phyloP scores from a whole-genome alignment of 2,888 invertebrate species.

The Machimus atricapillus region DNA sequence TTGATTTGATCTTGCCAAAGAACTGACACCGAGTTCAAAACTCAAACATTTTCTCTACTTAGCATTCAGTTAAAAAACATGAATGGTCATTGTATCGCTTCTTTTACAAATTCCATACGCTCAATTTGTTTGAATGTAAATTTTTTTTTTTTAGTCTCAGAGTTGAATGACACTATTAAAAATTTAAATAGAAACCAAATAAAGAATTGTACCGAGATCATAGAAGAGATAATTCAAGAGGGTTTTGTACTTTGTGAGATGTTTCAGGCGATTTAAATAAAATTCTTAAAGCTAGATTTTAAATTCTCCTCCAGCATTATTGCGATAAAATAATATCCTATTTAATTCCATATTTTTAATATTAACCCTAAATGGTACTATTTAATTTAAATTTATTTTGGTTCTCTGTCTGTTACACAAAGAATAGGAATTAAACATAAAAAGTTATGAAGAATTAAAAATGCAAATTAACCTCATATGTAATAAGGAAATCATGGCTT shows the following conservation, averaged over 20 bases:
- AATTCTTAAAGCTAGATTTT: too few species aligned
- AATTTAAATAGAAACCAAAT: not conserved
- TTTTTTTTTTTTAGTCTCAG: not conserved
- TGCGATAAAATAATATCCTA: too few species aligned
- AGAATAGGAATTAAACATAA: too few species aligned
- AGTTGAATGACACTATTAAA: not conserved
- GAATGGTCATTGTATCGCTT: not conserved
- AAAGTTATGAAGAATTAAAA: too few species aligned
- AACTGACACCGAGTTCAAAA: not conserved
- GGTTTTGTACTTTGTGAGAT: not conserved
- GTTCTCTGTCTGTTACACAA: too few species aligned
- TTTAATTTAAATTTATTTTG: too few species aligned
- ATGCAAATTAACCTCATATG: too few species aligned
- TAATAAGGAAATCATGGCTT: too few species aligned
- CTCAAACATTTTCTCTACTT: not conserved
- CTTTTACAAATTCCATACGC: not conserved
- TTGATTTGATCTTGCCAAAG: not conserved
- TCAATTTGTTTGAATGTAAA: not conserved
- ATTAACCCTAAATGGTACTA: too few species aligned
- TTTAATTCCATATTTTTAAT: too few species aligned
- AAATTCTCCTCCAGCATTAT: too few species aligned
- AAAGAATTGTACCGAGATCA: not conserved
- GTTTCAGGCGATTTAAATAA: not conserved
- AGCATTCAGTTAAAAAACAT: not conserved
- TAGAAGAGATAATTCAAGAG: not conserved